A percentile compares a stretch with the other conserved stretches of the same genome.
These are phyloP conservation scores for Cotesia congregata DNA, from an alignment of 2,888 invertebrate species.

Conservation along the genomic window DNA sequence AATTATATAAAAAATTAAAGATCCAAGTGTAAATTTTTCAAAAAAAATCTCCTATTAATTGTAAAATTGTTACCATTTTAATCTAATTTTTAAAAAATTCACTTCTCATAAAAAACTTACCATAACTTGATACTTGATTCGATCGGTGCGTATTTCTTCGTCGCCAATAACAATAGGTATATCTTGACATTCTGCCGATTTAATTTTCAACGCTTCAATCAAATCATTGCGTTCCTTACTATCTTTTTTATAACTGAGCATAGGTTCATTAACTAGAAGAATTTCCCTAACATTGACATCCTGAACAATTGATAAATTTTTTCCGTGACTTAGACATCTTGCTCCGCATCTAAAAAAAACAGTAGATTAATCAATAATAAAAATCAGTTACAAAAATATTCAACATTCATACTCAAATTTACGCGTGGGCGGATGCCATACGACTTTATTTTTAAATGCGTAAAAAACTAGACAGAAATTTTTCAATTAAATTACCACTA, in stretches of 20 bases:
- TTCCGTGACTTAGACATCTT: constrained; percentile 71
- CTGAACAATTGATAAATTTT: constrained; percentile 74
- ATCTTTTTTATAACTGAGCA: constrained; percentile 85
- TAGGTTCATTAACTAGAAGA: constrained; percentile 83
- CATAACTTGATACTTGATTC: constrained; percentile 84
- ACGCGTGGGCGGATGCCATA: background rate
- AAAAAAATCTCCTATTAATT: no score
- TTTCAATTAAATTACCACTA: background rate
- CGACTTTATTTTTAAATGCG: background rate
- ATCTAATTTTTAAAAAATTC: background rate
- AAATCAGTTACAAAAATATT: constrained; percentile 20
- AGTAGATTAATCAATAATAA: background rate
- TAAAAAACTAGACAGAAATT: background rate
- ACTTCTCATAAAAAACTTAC: constrained; percentile 61
- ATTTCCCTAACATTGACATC: constrained; percentile 78
- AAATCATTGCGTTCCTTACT: constrained; percentile 85
- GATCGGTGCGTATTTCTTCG: constrained; percentile 83
- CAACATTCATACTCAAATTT: background rate
- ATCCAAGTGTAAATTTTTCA: no score
- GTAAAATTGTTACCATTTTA: background rate
- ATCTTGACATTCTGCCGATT: constrained; percentile 80
- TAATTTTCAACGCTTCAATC: constrained; percentile 78
- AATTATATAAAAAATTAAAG: no score
- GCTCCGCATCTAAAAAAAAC: constrained; percentile 65
- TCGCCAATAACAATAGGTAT: constrained; percentile 98